These are phyloP conservation scores for Phasia obesa DNA, from an alignment of 2,888 invertebrate species.

Conservation along the genomic window DNA sequence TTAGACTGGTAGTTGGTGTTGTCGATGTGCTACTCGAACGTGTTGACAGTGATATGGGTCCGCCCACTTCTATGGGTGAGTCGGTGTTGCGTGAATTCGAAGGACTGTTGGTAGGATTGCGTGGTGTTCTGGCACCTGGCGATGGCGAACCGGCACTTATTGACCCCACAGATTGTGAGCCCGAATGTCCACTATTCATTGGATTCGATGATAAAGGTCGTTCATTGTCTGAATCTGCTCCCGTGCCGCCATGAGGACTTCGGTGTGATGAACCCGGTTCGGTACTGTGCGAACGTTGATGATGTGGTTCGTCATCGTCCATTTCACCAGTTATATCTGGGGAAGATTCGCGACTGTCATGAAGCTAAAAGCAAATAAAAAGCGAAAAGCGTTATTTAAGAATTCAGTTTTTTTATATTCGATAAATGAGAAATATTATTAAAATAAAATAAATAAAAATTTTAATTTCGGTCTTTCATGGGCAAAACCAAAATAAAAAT, in stretches of 20 bases:
- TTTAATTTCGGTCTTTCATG: background rate
- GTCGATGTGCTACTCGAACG: slow-evolving; percentile 74
- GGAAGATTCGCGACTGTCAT: slow-evolving; percentile 82
- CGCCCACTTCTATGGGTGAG: slow-evolving; percentile 84
- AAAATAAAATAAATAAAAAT: background rate
- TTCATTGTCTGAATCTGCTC: slow-evolving; percentile 81
- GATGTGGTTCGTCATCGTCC: slow-evolving; percentile 82
- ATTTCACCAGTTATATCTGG: slow-evolving; percentile 83
- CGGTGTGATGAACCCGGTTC: slow-evolving; percentile 77
- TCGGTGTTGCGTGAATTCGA: slow-evolving; percentile 85
- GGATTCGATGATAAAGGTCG: slow-evolving; percentile 82
- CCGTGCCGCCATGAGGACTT: slow-evolving; percentile 77
- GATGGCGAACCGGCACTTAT: slow-evolving; percentile 83
- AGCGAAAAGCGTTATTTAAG: background rate
- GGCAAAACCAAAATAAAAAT: background rate
- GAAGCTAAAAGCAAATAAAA: slow-evolving; percentile 74
- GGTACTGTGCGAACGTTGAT: slow-evolving; percentile 79
- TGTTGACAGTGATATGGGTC: slow-evolving; percentile 81
- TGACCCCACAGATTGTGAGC: slow-evolving; percentile 83
- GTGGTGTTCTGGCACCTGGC: slow-evolving; percentile 80
- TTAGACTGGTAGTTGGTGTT: slow-evolving; percentile 76
- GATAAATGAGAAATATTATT: no score
- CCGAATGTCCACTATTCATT: slow-evolving; percentile 80
- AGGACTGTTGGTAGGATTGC: slow-evolving; percentile 83
- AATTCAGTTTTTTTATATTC: no score